Evolutionary conservation across 2,888 invertebrate genomes (phyloP).

Genomic region (Chromoteleia sp.): DNA sequence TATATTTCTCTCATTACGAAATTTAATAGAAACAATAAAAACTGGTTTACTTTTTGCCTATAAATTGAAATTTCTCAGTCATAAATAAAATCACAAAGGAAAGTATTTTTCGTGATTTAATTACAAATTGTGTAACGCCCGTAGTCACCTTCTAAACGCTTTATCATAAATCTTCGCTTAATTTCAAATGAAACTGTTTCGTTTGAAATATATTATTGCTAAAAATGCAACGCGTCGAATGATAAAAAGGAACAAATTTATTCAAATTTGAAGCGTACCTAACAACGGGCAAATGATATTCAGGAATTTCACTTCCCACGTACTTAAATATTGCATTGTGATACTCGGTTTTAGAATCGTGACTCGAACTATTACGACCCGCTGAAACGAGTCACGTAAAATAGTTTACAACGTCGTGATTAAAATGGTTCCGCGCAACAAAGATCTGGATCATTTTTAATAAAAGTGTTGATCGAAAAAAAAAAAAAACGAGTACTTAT

Average conservation of each 20-base stretch:
- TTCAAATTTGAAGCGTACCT: constrained; percentile 31
- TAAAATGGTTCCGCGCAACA: constrained; percentile 28
- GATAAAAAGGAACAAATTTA: constrained; percentile 35
- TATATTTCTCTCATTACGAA: constrained; percentile 16
- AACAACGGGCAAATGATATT: constrained; percentile 27
- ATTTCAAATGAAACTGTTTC: neutral
- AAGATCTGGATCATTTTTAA: constrained; percentile 26
- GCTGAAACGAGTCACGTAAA: constrained; percentile 53
- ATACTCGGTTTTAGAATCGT: constrained; percentile 36
- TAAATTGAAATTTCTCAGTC: constrained; percentile 33
- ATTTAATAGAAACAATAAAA: constrained; percentile 45
- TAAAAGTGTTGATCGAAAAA: neutral
- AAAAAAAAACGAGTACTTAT: neutral
- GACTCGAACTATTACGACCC: constrained; percentile 36
- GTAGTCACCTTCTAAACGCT: neutral
- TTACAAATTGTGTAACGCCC: constrained; percentile 25
- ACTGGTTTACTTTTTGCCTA: constrained; percentile 24
- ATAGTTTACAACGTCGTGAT: constrained; percentile 46
- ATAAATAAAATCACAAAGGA: constrained; percentile 40
- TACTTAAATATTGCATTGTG: constrained; percentile 50
- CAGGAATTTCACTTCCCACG: constrained; percentile 53
- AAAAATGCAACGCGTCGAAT: neutral
- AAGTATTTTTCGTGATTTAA: constrained; percentile 32
- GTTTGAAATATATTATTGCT: neutral
- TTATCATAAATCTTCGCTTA: constrained; percentile 6